These are phyloP conservation scores for Cranoglanis bouderius DNA, from an alignment of 2,113 vertebrate species.

Conservation along the genomic window DNA sequence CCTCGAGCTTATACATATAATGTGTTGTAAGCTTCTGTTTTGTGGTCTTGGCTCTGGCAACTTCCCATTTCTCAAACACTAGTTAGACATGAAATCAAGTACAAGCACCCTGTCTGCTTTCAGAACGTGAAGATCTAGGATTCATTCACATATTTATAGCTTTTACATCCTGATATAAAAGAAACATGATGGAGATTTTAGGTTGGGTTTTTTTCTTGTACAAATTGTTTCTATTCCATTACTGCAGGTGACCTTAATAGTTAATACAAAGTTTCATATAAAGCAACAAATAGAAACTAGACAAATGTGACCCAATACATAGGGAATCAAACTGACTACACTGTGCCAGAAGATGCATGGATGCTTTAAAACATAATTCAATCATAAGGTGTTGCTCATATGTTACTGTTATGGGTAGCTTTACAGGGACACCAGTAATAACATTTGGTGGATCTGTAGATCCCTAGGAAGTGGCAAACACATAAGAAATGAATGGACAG, in stretches of 20 bases:
- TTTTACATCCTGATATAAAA: not conserved
- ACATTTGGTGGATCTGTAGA: not conserved
- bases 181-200: not conserved
- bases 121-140: no score
- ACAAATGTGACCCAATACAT: not conserved
- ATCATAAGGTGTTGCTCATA: not conserved
- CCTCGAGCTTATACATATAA: conserved; percentile 20
- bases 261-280: not conserved
- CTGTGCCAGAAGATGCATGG: not conserved
- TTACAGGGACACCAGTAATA: not conserved
- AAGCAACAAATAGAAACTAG: not conserved
- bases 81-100: not conserved
- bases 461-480: not conserved
- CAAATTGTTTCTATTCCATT: not conserved
- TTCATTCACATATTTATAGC: not conserved
- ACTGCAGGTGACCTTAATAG: not conserved
- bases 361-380: not conserved
- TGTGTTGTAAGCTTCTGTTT: conserved; percentile 21
- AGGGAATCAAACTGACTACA: not conserved
- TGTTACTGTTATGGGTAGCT: not conserved
- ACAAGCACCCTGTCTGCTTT: no score
- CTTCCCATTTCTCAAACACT: conserved; percentile 13
- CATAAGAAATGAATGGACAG: not conserved
- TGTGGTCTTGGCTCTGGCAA: not conserved
- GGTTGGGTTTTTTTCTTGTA: not conserved